Percentiles rank a stretch among this genome's conserved stretches.
These are phyloP conservation scores for Amiota minor DNA, from an alignment of 2,888 invertebrate genomes.

Conservation along the genomic window DNA sequence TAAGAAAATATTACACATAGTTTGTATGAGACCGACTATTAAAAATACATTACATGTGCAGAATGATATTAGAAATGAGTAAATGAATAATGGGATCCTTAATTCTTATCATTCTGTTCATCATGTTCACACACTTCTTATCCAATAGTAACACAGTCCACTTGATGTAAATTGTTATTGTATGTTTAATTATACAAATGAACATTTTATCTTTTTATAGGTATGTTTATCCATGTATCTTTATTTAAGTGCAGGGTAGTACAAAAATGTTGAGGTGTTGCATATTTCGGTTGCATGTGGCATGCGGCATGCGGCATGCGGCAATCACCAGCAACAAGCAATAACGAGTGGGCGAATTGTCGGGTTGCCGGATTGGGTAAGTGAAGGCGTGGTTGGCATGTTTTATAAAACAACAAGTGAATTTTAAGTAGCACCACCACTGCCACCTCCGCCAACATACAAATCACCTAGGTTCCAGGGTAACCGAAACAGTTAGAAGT, in stretches of 20 bases:
- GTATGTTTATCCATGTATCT: too few relatives aligned
- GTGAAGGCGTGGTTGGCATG: neutral
- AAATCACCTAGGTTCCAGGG: neutral
- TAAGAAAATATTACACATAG: neutral
- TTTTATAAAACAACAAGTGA: slow-evolving; percentile 20
- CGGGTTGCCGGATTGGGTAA: neutral
- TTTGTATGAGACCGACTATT: too few relatives aligned
- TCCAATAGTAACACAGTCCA: too few relatives aligned
- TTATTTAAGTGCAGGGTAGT: too few relatives aligned
- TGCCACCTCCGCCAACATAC: neutral
- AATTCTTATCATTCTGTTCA: neutral
- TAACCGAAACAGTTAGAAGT: slow-evolving; percentile 12
- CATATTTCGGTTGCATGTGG: neutral
- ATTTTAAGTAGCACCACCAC: slow-evolving; percentile 11
- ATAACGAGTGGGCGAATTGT: neutral
- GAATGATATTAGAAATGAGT: too few relatives aligned
- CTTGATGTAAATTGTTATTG: too few relatives aligned
- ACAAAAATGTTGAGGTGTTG: neutral
- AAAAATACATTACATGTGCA: too few relatives aligned
- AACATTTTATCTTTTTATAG: too few relatives aligned
- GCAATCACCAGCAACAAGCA: slow-evolving; percentile 24
- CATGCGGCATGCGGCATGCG: slow-evolving; percentile 23
- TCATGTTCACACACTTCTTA: neutral
- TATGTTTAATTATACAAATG: too few relatives aligned
- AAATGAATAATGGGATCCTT: too few relatives aligned